Conservation (phyloP, 64 coral and sea anemone genomes). For the Dendronephthya gigantea region DNA sequence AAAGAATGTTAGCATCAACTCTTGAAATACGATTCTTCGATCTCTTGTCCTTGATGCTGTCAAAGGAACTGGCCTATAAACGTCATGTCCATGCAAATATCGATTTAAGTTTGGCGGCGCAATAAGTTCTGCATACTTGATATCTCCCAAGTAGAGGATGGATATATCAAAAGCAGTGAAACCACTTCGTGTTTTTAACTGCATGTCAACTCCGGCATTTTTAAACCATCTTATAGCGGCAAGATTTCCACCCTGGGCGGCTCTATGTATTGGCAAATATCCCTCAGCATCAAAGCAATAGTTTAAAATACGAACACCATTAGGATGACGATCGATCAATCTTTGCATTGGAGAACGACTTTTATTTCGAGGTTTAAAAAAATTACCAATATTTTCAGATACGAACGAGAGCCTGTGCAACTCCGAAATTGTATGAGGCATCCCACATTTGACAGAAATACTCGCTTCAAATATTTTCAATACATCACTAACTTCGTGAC, state of each 20-base stretch:
- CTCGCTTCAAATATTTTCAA: slow-evolving; percentile 3
- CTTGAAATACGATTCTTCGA: not conserved
- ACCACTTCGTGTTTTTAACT: not conserved
- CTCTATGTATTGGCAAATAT: slow-evolving; percentile 46
- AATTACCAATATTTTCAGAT: not conserved
- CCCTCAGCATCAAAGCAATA: slow-evolving; percentile 52
- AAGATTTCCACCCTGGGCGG: slow-evolving; percentile 55
- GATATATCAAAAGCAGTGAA: slow-evolving; percentile 26
- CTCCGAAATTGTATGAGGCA: slow-evolving; percentile 21
- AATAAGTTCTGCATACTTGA: not conserved
- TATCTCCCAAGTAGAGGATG: slow-evolving; percentile 8
- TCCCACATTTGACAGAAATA: slow-evolving; percentile 31
- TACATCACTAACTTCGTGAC: not conserved
- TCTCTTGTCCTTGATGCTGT: not conserved
- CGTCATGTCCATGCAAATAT: not conserved
- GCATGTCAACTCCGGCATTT: slow-evolving; percentile 23
- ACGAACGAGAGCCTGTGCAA: slow-evolving; percentile 40
- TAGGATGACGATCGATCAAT: slow-evolving; percentile 7
- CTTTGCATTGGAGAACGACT: not conserved
- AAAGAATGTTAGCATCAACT: not conserved
- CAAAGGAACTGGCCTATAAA: not conserved
- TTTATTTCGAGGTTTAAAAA: not conserved
- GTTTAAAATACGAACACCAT: slow-evolving; percentile 14
- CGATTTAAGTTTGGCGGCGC: not conserved
- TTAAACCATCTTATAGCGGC: slow-evolving; percentile 22